These are phyloP conservation scores for Coenonympha arcania DNA, from an alignment of 2,888 invertebrate genomes.

Conservation along the genomic window DNA sequence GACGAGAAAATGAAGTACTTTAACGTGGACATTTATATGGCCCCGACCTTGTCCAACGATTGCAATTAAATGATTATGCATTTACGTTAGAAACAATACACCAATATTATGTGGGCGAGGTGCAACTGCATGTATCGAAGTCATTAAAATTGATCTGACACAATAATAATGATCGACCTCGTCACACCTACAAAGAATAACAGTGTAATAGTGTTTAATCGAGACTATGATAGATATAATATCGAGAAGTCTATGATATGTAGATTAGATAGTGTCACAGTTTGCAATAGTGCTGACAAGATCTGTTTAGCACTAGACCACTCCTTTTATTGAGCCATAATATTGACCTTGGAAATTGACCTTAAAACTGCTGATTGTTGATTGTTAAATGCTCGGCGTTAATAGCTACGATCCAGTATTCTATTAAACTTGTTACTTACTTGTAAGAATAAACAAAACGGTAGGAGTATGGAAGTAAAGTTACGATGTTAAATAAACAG, in stretches of 20 bases:
- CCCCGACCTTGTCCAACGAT: not conserved
- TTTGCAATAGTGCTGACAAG: conserved; percentile 20
- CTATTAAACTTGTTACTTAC: too few relatives aligned
- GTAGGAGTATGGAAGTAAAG: too few relatives aligned
- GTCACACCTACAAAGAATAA: conserved; percentile 20
- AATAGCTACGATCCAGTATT: too few relatives aligned
- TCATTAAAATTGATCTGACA: conserved; percentile 5
- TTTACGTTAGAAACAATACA: not conserved
- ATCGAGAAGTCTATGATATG: conserved; percentile 22
- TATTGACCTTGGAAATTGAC: not conserved
- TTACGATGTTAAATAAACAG: too few relatives aligned
- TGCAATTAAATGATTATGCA: not conserved
- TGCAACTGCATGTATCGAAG: not conserved
- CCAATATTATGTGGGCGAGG: not conserved
- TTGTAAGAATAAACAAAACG: too few relatives aligned
- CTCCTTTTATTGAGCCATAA: conserved; percentile 6
- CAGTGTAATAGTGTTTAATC: conserved; percentile 14
- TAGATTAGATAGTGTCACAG: conserved; percentile 23
- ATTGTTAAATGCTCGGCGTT: too few relatives aligned
- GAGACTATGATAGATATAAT: too few relatives aligned
- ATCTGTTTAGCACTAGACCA: conserved; percentile 15
- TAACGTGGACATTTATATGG: too few relatives aligned
- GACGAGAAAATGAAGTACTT: too few relatives aligned
- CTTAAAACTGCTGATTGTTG: too few relatives aligned
- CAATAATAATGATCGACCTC: conserved; percentile 17